phyloP scores from a whole-genome alignment of 1,140 invertebrate species.

The Latrodectus geometricus region DNA sequence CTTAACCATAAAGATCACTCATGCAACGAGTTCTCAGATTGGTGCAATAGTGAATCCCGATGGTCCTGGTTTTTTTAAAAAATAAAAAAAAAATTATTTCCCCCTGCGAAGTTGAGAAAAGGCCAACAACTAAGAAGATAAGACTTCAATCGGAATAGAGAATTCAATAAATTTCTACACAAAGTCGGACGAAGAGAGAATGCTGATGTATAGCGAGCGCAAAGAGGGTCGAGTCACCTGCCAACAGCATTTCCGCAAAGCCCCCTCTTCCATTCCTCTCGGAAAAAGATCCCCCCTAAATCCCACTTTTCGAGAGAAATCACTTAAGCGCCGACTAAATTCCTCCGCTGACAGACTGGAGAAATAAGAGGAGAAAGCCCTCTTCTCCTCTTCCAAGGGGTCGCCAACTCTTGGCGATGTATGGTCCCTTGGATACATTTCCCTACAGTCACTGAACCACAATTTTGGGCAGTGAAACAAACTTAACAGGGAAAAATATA shows the following conservation, averaged over 20 bases:
- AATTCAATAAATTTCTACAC: no score
- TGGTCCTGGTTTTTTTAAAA: no score
- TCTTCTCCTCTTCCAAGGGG: constrained; percentile 13
- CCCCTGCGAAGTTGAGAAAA: no score
- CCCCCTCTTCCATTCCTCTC: background rate
- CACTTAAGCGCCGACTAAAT: constrained; percentile 61
- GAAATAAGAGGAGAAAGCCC: constrained; percentile 49
- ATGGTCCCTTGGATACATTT: background rate
- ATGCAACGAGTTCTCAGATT: no score
- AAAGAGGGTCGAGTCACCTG: constrained; percentile 56
- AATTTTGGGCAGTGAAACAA: background rate
- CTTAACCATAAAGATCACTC: no score
- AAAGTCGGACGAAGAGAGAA: background rate
- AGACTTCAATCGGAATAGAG: no score
- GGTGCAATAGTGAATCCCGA: no score
- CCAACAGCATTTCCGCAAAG: constrained; percentile 39
- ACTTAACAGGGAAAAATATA: no score
- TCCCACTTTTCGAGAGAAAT: constrained; percentile 62
- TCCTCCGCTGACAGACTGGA: constrained; percentile 60
- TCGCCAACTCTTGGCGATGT: background rate
- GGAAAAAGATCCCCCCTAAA: constrained; percentile 57
- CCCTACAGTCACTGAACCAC: background rate
- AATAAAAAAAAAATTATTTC: no score
- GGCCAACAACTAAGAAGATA: no score
- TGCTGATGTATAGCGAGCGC: constrained; percentile 45